Conservation (phyloP, 2,113 vertebrate species). For the Chaetura pelagica region DNA sequence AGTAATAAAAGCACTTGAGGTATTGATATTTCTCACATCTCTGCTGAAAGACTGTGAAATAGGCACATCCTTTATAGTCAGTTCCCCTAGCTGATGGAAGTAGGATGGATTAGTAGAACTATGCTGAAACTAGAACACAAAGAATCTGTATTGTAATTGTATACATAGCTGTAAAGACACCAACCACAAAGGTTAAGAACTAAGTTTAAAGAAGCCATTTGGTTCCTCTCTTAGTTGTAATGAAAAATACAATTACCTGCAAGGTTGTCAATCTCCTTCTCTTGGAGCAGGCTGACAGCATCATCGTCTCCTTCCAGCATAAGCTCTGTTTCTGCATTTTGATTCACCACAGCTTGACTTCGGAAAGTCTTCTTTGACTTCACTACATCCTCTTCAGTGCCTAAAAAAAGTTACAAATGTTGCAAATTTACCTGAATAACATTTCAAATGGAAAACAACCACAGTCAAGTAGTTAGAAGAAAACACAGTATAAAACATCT, state of each 20-base stretch:
- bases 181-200: background rate
- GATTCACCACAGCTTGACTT: constrained; percentile 85
- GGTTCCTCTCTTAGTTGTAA: background rate
- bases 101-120: background rate
- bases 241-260: constrained; percentile 82
- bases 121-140: background rate
- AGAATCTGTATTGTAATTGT: background rate
- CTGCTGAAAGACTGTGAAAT: background rate
- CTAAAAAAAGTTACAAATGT: constrained; percentile 70
- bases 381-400: constrained; percentile 84
- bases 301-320: constrained; percentile 95
- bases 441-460: background rate
- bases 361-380: constrained; percentile 87
- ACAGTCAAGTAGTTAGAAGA: background rate
- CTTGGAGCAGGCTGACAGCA: constrained; percentile 90
- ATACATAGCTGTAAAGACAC: background rate
- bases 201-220: background rate
- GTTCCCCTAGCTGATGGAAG: background rate
- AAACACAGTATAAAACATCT: background rate
- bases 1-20: background rate
- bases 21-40: background rate
- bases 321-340: constrained; percentile 89
- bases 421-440: background rate
- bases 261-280: constrained; percentile 95
- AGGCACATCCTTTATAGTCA: background rate